phyloP scores from a whole-genome alignment of 1,140 invertebrate genomes.

The Hirudo medicinalis region DNA sequence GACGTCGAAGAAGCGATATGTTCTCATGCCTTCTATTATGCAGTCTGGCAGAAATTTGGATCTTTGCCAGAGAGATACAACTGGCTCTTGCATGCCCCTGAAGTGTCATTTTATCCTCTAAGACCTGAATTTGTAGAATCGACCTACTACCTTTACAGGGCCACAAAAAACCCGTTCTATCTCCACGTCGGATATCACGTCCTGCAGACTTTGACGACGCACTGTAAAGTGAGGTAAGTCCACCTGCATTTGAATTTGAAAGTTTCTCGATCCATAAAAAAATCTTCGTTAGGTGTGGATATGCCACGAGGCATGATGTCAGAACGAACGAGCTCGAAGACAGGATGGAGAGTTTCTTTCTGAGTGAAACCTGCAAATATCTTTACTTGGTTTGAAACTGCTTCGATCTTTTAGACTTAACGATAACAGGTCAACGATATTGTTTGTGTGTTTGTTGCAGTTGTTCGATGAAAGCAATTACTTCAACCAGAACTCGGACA shows the following conservation, averaged over 20 bases:
- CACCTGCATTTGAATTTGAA: too few relatives aligned
- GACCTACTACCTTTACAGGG: constrained; percentile 57
- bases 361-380: constrained; percentile 97
- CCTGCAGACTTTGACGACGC: constrained; percentile 48
- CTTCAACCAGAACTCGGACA: constrained; percentile 47
- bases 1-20: constrained; percentile 61
- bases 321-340: constrained; percentile 86
- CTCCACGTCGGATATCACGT: constrained; percentile 56
- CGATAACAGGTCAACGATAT: too few relatives aligned
- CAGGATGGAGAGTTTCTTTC: constrained; percentile 96
- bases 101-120: constrained; percentile 55
- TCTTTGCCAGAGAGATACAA: constrained; percentile 56
- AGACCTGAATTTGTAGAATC: constrained; percentile 56
- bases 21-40: constrained; percentile 53
- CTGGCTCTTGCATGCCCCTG: constrained; percentile 51
- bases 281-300: constrained; percentile 48
- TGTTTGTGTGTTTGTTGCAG: constrained; percentile 42
- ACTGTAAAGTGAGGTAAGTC: constrained; percentile 45
- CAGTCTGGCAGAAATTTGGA: constrained; percentile 54
- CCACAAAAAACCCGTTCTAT: constrained; percentile 59
- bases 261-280: too few relatives aligned
- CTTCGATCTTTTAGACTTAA: not conserved
- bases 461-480: constrained; percentile 56
- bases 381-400: constrained; percentile 57
- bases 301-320: constrained; percentile 62